phyloP scores from a whole-genome alignment of 2,113 vertebrate genomes.

The Calidris pygmaea region DNA sequence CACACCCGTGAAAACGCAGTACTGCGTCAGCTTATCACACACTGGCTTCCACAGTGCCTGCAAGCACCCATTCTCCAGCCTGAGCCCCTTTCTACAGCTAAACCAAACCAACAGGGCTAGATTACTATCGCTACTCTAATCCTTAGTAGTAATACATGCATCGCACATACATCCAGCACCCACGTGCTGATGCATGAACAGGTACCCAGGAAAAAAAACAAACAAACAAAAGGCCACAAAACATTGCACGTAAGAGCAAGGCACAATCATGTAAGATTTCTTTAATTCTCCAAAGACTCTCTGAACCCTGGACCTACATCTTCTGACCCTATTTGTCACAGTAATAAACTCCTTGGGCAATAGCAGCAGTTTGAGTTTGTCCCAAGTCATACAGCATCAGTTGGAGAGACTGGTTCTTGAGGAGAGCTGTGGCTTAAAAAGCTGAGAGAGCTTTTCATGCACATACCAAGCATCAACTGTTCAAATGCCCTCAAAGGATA shows the following conservation, averaged over 20 bases:
- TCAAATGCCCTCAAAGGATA: constrained; percentile 55
- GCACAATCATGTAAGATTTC: neutral
- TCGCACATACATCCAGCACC: fast-evolving
- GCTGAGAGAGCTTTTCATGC: constrained; percentile 29
- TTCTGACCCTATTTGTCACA: neutral
- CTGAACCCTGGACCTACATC: neutral
- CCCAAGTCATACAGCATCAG: neutral
- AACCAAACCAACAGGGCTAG: neutral
- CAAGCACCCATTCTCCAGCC: neutral
- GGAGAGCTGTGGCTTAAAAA: constrained; percentile 5
- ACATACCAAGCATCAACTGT: constrained; percentile 19
- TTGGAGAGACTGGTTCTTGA: neutral
- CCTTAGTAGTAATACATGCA: neutral
- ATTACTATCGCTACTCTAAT: fast-evolving
- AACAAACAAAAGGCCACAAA: neutral
- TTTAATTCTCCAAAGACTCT: neutral
- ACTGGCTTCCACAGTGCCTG: neutral
- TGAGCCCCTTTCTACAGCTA: neutral
- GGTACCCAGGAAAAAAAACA: neutral
- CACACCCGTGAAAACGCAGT: neutral
- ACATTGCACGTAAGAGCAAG: fast-evolving
- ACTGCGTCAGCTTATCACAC: neutral
- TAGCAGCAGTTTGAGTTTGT: constrained; percentile 18
- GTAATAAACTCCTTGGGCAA: neutral
- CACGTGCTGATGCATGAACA: fast-evolving